Conservation (phyloP, 2,113 vertebrate genomes). For the Ahaetulla prasina region DNA sequence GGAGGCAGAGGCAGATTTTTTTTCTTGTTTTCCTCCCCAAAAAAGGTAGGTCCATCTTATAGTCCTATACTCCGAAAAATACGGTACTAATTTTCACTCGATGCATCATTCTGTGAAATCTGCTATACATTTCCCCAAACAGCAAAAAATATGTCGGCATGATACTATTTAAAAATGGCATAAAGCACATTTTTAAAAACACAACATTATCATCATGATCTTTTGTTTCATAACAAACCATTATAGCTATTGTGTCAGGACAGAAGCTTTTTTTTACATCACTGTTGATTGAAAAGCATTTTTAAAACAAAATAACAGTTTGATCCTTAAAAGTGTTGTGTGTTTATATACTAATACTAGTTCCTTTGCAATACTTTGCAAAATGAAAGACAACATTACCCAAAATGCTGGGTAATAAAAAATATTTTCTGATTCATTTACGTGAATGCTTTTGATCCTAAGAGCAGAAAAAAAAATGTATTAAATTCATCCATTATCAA, state of each 20-base stretch:
- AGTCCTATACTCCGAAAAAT: too few relatives aligned
- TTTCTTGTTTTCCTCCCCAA: too few relatives aligned
- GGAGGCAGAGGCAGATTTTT: too few relatives aligned
- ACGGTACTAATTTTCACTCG: conserved; percentile 28
- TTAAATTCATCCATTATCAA: neutral
- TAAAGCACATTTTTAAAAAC: conserved; percentile 35
- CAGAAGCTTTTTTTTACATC: conserved; percentile 60
- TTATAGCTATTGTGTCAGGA: conserved; percentile 59
- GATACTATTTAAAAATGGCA: conserved; percentile 28
- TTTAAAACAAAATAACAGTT: conserved; percentile 32
- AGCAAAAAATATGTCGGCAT: conserved; percentile 9
- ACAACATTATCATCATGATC: conserved; percentile 46
- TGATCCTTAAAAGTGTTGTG: conserved; percentile 45
- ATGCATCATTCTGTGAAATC: conserved; percentile 32
- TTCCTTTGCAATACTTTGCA: neutral
- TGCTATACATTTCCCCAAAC: neutral
- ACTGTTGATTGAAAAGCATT: conserved; percentile 42
- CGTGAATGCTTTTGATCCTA: conserved; percentile 29
- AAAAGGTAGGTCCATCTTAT: too few relatives aligned
- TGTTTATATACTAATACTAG: conserved; percentile 36
- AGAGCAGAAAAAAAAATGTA: conserved; percentile 24
- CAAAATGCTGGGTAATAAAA: conserved; percentile 21
- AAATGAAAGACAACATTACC: conserved; percentile 15
- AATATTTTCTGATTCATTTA: conserved; percentile 37
- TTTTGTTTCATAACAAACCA: conserved; percentile 20